Evolutionary conservation across 2,888 invertebrate species (phyloP).

Genomic region (Nemotelus pantherinus): DNA sequence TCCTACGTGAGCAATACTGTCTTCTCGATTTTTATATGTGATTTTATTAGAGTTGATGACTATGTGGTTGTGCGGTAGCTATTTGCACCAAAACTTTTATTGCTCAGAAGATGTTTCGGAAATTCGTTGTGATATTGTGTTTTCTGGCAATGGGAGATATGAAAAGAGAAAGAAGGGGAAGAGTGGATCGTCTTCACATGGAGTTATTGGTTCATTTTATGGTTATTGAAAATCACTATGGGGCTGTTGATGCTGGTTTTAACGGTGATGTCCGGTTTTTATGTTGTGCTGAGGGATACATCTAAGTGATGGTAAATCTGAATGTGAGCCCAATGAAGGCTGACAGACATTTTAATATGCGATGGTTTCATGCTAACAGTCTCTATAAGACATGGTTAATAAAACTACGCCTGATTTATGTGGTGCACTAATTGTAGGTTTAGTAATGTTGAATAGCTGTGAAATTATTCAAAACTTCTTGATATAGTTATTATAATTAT

Average conservation of each 20-base stretch:
- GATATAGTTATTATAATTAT: too few species aligned
- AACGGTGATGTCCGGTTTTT: conserved; percentile 15
- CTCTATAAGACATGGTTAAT: too few species aligned
- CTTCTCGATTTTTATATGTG: conserved; percentile 46
- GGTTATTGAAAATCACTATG: conserved; percentile 38
- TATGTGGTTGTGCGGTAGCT: conserved; percentile 40
- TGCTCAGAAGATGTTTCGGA: conserved; percentile 23
- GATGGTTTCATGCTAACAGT: too few species aligned
- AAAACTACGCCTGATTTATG: too few species aligned
- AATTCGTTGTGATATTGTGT: not conserved
- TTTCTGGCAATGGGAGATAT: not conserved
- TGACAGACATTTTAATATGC: too few species aligned
- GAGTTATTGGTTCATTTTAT: conserved; percentile 42
- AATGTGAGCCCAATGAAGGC: not conserved
- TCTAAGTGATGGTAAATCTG: not conserved
- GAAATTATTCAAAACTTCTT: too few species aligned
- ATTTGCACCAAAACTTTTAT: conserved; percentile 47
- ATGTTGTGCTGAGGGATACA: not conserved
- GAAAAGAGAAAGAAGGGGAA: too few species aligned
- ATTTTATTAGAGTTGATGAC: conserved; percentile 49
- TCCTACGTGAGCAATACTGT: not conserved
- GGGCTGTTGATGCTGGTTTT: conserved; percentile 30
- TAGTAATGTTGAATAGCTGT: too few species aligned
- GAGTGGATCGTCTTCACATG: not conserved
- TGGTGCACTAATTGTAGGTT: too few species aligned